Conservation (phyloP, 2,797 vertebrate genomes). For the Hemitrygon akajei region DNA sequence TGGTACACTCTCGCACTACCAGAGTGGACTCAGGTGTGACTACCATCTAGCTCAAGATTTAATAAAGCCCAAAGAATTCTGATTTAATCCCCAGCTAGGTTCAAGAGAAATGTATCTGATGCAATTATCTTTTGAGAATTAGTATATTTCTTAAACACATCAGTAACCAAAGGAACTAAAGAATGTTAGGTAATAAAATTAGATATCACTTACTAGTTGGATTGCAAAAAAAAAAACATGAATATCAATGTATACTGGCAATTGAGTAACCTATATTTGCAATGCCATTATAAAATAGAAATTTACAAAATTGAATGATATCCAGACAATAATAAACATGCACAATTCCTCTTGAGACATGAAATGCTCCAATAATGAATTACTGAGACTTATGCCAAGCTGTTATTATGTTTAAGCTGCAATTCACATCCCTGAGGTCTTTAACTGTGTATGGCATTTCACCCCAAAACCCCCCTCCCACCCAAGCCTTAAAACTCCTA, state of each 20-base stretch:
- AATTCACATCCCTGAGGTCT: background rate
- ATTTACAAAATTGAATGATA: background rate
- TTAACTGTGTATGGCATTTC: conserved; percentile 19
- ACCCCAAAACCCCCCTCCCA: background rate
- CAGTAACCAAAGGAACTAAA: background rate
- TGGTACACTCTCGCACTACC: background rate
- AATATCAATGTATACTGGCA: background rate
- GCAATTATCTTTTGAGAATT: background rate
- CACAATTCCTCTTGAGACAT: background rate
- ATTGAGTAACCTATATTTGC: background rate
- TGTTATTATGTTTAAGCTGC: background rate
- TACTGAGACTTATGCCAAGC: background rate
- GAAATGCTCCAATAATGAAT: background rate
- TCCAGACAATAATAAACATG: background rate
- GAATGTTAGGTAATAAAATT: background rate
- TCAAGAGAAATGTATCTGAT: background rate
- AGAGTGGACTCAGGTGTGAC: background rate
- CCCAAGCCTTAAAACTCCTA: background rate
- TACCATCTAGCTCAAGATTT: background rate
- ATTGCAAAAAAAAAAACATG: background rate
- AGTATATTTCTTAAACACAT: background rate
- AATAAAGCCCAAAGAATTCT: background rate
- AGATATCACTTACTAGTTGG: background rate
- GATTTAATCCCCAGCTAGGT: background rate
- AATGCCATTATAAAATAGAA: too few relatives aligned